phyloP scores from a whole-genome alignment of 1,140 invertebrate genomes.

The Chionoecetes opilio region DNA sequence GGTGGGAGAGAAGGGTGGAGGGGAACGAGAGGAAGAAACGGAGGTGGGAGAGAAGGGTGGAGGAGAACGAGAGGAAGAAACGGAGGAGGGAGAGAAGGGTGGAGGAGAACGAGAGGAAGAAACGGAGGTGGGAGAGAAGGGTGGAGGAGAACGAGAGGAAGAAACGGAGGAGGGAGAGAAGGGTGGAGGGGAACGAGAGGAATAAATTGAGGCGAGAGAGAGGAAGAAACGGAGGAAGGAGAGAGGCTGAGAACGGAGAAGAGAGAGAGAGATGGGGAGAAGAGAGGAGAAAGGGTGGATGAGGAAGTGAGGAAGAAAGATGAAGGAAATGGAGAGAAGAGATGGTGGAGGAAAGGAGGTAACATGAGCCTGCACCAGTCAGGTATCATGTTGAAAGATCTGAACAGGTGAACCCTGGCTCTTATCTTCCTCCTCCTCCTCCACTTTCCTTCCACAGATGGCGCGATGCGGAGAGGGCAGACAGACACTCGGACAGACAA shows the following conservation, averaged over 20 bases:
- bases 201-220: no score
- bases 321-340: not conserved
- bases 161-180: not conserved
- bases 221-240: not conserved
- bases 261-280: not conserved
- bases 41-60: no score
- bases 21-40: no score
- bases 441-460: not conserved
- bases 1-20: no score
- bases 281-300: not conserved
- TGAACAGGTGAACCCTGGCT: not conserved
- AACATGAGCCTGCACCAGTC: not conserved
- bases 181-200: not conserved
- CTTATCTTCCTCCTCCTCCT: not conserved
- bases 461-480: not conserved
- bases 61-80: no score
- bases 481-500: not conserved
- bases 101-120: not conserved
- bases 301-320: not conserved
- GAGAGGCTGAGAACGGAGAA: not conserved
- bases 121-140: not conserved
- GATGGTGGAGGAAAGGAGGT: not conserved
- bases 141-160: not conserved
- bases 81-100: not conserved
- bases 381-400: constrained; percentile 29